A percentile compares a stretch with the other conserved stretches of the same genome.
These are phyloP conservation scores for Cataglyphis cursor DNA, from an alignment of 2,888 invertebrate species.

Conservation along the genomic window DNA sequence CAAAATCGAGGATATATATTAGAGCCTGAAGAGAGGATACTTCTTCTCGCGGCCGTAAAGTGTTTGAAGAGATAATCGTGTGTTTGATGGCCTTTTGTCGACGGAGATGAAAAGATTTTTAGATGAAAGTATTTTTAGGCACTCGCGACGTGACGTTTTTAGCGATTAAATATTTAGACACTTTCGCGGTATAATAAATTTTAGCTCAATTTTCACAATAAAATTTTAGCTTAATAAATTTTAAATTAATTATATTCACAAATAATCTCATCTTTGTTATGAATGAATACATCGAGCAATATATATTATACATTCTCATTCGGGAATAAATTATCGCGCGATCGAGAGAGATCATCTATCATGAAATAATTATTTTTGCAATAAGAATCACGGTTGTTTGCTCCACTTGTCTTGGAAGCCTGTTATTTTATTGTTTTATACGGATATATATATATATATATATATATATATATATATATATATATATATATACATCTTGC, in stretches of 20 bases:
- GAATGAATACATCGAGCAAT: background rate
- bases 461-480: background rate
- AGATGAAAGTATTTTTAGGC: background rate
- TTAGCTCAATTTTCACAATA: no score
- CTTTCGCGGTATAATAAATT: background rate
- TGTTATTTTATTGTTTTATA: background rate
- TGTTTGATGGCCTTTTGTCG: background rate
- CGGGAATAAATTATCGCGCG: background rate
- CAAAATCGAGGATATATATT: constrained; percentile 28
- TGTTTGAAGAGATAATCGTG: background rate
- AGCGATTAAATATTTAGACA: background rate
- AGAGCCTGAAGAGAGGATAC: background rate
- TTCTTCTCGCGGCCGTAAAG: background rate
- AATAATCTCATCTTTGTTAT: background rate
- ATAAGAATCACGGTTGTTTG: background rate
- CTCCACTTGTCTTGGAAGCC: constrained; percentile 11
- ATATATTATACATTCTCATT: background rate
- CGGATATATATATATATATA: background rate
- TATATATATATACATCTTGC: background rate
- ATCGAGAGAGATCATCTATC: constrained; percentile 6
- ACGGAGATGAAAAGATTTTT: background rate
- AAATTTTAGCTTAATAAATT: no score
- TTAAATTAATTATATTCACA: no score
- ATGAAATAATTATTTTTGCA: constrained; percentile 35
- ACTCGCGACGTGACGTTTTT: background rate